Base-by-base conservation (phyloP, 2,797 vertebrate genomes). In the Gallirallus australis region DNA sequence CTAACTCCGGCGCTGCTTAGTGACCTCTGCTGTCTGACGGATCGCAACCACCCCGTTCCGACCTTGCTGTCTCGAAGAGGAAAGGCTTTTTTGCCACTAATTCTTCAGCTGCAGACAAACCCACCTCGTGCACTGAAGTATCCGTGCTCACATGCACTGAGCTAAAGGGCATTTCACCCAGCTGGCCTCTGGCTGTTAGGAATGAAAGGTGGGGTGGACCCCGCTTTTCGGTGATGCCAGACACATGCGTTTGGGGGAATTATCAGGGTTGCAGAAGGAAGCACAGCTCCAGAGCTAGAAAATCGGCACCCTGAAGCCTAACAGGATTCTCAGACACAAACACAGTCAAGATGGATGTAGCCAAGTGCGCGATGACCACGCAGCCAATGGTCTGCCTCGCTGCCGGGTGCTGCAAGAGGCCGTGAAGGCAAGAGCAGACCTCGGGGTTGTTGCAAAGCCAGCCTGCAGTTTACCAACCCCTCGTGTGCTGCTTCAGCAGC, bases 91-190 rank as follows among this genome's bases (percentile, higher is more conserved):
- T 31, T 28, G 54, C 12, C 63, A 19, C 33, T 37, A 21, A 31
- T 60, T 39, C 31, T 53, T 56, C 45, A 64, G 82, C 59, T 70
- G 50, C 61, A 23, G 42, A 50, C 15, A 63, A 17, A 80, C 35
- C 31, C 11, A 21, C 52, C 52, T 50, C 25, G 1, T 14, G 47
- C 37, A 7, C 4, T 25, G 23, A 24, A 40, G 28, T 17, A 15
- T 5, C 25, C 37, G 61, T 21, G 3, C 8, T 39, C 16, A 9
- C 4, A 6, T 2, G 14, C 27, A 10, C 40, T 0, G 6, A 19
- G 12, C 24, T 12, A 6, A 61, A 61, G 28, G 61, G 25, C 4
- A 1, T 42, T 39, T 48, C n/a, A 31, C 31, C 50, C 56, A 35
- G 1, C 9, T 3, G 16, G 28, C 28, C 42, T 37, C 57, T 28